A percentile compares a stretch with the other conserved stretches of the same genome.
These are phyloP conservation scores for Aphelenchoides avenae DNA, from an alignment of 1,140 invertebrate species.

Conservation along the genomic window DNA sequence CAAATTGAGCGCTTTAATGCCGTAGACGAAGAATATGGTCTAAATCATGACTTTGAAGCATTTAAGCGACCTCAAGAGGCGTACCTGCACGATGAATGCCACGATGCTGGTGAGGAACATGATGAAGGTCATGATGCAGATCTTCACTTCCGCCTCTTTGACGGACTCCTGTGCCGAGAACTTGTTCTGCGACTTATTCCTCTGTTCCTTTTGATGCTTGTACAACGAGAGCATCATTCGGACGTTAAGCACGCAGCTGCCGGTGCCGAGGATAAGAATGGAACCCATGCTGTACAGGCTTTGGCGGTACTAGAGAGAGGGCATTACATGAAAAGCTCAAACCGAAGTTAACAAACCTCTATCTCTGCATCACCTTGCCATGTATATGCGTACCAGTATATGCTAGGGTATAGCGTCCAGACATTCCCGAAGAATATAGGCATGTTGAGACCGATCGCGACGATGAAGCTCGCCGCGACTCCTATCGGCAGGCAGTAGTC, in stretches of 20 bases:
- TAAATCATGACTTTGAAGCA: background rate
- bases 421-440: conserved; percentile 1
- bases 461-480: background rate
- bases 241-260: background rate
- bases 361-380: background rate
- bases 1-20: too few relatives aligned
- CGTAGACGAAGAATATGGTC: too few relatives aligned
- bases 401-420: background rate
- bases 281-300: conserved; percentile 1
- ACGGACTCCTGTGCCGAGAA: background rate
- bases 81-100: conserved; percentile 1
- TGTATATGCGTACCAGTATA: background rate
- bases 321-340: background rate
- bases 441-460: background rate
- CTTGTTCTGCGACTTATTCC: too few relatives aligned
- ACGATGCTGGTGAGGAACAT: conserved; percentile 1
- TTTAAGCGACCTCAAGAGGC: background rate
- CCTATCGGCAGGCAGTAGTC: background rate
- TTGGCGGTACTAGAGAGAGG: conserved; percentile 2
- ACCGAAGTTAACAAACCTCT: background rate
- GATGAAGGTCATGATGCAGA: conserved; percentile 4
- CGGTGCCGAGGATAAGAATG: background rate
- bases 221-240: conserved; percentile 1
- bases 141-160: conserved; percentile 3
- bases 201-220: background rate